Conservation (phyloP, 2,888 invertebrate species). For the Xanthorhoe spadicearia region DNA sequence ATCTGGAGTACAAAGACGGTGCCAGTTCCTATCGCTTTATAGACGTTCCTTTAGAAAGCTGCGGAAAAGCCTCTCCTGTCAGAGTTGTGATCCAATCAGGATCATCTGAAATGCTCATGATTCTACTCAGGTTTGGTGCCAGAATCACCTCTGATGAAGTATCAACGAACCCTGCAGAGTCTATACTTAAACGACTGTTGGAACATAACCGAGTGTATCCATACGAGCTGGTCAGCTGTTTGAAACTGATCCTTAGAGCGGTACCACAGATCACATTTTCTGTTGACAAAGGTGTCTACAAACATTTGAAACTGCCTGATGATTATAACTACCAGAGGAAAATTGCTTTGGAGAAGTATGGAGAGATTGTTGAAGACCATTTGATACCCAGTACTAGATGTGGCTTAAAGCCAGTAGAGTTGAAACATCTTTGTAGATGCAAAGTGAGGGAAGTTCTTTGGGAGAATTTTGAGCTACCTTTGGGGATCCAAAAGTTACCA, state of each 20-base stretch:
- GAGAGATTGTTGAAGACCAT: slow-evolving; percentile 83
- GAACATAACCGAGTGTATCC: slow-evolving; percentile 87
- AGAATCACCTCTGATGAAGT: slow-evolving; percentile 84
- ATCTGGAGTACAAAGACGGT: slow-evolving; percentile 82
- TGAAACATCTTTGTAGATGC: slow-evolving; percentile 91
- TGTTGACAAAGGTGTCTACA: slow-evolving; percentile 63
- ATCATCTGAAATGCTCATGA: slow-evolving; percentile 89
- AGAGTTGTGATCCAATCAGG: slow-evolving; percentile 90
- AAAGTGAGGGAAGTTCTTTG: slow-evolving; percentile 87
- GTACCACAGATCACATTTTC: slow-evolving; percentile 85
- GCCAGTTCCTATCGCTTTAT: slow-evolving; percentile 85
- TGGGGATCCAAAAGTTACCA: slow-evolving; percentile 88
- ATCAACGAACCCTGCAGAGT: slow-evolving; percentile 86
- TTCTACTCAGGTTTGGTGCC: slow-evolving; percentile 90
- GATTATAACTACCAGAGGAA: slow-evolving; percentile 79
- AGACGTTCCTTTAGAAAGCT: slow-evolving; percentile 93
- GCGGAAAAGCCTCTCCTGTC: slow-evolving; percentile 89
- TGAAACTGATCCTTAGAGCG: slow-evolving; percentile 88
- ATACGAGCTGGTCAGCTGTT: slow-evolving; percentile 88
- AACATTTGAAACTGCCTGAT: slow-evolving; percentile 65
- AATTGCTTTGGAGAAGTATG: slow-evolving; percentile 71
- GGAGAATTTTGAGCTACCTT: slow-evolving; percentile 89
- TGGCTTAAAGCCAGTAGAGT: slow-evolving; percentile 86
- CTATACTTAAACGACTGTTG: slow-evolving; percentile 86
- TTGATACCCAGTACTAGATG: slow-evolving; percentile 86